A percentile compares a stretch with the other conserved stretches of the same genome.
Conservation (phyloP, 1,140 invertebrate genomes). For the Hycleus cichorii region DNA sequence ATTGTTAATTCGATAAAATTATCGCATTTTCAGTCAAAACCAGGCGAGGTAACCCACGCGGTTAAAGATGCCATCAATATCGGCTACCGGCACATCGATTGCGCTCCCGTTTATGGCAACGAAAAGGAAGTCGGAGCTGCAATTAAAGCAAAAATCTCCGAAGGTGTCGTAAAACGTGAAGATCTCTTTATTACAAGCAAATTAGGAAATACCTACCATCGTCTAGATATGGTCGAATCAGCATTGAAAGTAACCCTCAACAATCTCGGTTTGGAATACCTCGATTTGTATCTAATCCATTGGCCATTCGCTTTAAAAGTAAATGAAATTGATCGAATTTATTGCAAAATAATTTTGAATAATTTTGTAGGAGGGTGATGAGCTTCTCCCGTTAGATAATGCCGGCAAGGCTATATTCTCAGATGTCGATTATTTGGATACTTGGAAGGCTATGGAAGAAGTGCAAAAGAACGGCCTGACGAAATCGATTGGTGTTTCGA, state of each 20-base stretch:
- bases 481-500: slow-evolving; percentile 77
- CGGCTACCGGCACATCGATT: slow-evolving; percentile 66
- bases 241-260: slow-evolving; percentile 54
- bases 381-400: slow-evolving; percentile 39
- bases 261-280: slow-evolving; percentile 59
- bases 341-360: neutral
- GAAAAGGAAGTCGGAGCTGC: slow-evolving; percentile 76
- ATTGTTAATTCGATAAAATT: neutral
- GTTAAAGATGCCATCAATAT: slow-evolving; percentile 66
- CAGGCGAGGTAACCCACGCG: slow-evolving; percentile 55
- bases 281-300: slow-evolving; percentile 75
- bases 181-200: slow-evolving; percentile 64
- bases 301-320: slow-evolving; percentile 56
- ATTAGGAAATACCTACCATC: slow-evolving; percentile 61
- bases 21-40: slow-evolving; percentile 4
- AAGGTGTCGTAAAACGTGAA: slow-evolving; percentile 58
- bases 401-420: slow-evolving; percentile 42
- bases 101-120: slow-evolving; percentile 63
- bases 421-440: slow-evolving; percentile 54
- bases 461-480: slow-evolving; percentile 58
- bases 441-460: slow-evolving; percentile 69
- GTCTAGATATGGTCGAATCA: slow-evolving; percentile 50
- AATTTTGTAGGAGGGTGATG: slow-evolving; percentile 37
- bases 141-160: slow-evolving; percentile 60
- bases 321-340: neutral